Conservation (phyloP, 2,113 vertebrate species). For the Nesogale talazaci region DNA sequence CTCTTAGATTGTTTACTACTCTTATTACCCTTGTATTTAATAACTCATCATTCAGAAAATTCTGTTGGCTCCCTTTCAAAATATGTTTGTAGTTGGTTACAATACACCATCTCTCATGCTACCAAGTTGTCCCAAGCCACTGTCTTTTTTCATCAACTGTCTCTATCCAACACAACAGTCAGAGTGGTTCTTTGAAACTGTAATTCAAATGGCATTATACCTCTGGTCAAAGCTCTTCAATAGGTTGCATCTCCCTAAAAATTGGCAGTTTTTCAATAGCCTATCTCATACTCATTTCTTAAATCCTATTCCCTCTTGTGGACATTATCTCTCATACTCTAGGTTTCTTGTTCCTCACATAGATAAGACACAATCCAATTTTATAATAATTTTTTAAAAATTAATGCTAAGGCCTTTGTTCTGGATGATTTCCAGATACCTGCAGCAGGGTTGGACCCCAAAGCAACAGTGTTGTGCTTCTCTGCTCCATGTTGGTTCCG, state of each 20-base stretch:
- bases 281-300: not conserved
- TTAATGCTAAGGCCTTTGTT: not conserved
- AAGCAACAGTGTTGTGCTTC: not conserved
- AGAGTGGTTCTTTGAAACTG: not conserved
- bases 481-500: not conserved
- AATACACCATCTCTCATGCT: accelerated
- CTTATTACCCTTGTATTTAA: not conserved
- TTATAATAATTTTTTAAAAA: not conserved
- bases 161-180: not conserved
- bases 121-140: no score
- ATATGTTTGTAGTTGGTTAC: no score
- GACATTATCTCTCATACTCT: not conserved
- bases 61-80: not conserved
- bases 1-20: not conserved
- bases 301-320: not conserved
- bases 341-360: not conserved
- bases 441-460: no score
- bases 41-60: not conserved
- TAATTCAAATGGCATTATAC: not conserved
- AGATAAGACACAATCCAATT: not conserved
- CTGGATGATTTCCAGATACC: not conserved
- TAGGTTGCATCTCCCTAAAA: not conserved
- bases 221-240: not conserved
- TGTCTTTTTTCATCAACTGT: accelerated
- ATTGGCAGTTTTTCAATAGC: not conserved